These are phyloP conservation scores for Drosophila pectinifera DNA, from an alignment of 1,140 invertebrate species.

Conservation along the genomic window DNA sequence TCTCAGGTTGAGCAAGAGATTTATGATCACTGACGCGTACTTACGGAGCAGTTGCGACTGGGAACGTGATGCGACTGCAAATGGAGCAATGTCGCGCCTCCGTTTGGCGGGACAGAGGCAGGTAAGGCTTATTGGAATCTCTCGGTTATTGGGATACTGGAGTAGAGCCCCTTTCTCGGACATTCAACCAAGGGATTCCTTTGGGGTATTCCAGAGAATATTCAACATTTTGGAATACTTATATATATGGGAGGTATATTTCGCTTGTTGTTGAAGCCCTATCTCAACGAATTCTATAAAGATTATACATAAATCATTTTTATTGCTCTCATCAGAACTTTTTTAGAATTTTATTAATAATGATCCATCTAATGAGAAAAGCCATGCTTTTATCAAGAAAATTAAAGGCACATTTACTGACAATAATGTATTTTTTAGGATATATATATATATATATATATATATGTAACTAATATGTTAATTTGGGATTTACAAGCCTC, in stretches of 20 bases:
- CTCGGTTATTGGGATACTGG: conserved; percentile 34
- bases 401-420: too few species aligned
- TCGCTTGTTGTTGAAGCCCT: neutral
- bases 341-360: neutral
- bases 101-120: neutral
- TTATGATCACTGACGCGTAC: conserved; percentile 40
- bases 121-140: conserved; percentile 2
- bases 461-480: too few species aligned
- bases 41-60: conserved; percentile 21
- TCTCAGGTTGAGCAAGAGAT: conserved; percentile 13
- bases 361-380: neutral
- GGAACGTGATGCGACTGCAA: conserved; percentile 56
- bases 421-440: too few species aligned
- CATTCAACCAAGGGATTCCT: neutral
- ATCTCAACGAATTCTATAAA: neutral
- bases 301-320: neutral
- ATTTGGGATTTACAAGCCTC: neutral
- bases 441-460: too few species aligned
- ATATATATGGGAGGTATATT: neutral
- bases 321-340: neutral
- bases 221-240: neutral
- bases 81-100: conserved; percentile 29
- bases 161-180: conserved; percentile 5
- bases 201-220: neutral
- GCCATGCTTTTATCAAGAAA: too few species aligned